Evolutionary conservation across 2,113 vertebrate genomes (phyloP).

Genomic region (Thalassarche chlororhynchos): DNA sequence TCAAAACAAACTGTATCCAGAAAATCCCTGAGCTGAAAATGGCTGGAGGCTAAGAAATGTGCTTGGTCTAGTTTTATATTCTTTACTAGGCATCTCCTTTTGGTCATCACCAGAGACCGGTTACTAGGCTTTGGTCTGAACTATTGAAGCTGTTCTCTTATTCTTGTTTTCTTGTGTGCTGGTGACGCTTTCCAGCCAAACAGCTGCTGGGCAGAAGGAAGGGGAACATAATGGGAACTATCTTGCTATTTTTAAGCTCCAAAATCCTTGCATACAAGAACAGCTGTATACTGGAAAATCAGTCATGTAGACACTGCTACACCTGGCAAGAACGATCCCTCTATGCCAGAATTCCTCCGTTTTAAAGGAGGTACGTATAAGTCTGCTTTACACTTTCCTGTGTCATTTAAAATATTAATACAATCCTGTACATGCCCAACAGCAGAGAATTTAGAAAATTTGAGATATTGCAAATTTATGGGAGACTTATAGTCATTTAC

Average conservation of each 20-base stretch:
- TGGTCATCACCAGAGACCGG: background rate
- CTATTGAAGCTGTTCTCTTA: background rate
- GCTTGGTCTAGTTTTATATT: background rate
- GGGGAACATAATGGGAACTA: background rate
- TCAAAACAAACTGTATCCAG: background rate
- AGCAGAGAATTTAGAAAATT: background rate
- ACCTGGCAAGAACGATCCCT: background rate
- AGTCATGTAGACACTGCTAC: background rate
- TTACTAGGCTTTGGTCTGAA: background rate
- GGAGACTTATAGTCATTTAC: background rate
- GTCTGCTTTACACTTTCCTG: background rate
- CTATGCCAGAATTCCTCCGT: background rate
- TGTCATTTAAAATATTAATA: background rate
- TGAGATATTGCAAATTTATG: background rate
- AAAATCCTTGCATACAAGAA: background rate
- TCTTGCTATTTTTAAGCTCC: background rate
- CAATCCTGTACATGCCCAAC: background rate
- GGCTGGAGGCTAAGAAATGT: background rate
- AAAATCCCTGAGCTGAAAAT: background rate
- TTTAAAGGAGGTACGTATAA: background rate
- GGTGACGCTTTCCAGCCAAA: background rate
- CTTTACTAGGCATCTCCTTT: background rate
- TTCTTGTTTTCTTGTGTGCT: background rate
- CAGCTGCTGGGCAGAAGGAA: background rate
- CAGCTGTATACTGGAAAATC: background rate